phyloP scores from a whole-genome alignment of 2,888 invertebrate species.

The Carcina quercana region DNA sequence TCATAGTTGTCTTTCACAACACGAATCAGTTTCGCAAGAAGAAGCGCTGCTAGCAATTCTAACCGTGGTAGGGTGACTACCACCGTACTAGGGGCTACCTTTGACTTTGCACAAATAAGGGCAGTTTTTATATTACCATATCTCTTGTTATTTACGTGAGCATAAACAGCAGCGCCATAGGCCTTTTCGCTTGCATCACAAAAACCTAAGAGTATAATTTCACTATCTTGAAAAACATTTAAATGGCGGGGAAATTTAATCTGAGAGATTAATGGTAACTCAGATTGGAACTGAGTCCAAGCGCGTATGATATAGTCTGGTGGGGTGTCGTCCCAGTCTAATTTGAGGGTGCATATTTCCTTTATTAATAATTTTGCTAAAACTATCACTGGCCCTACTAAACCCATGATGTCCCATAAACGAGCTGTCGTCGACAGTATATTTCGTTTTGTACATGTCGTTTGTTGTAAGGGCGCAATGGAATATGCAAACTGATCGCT shows the following conservation, averaged over 20 bases:
- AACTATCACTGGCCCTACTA: slow-evolving; percentile 12
- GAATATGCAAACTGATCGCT: not conserved
- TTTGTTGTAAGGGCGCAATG: not conserved
- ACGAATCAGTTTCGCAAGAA: slow-evolving; percentile 7
- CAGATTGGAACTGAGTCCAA: not conserved
- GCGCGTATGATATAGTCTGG: not conserved
- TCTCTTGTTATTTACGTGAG: not conserved
- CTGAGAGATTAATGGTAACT: slow-evolving; percentile 1
- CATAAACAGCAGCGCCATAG: slow-evolving; percentile 4
- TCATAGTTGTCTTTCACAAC: not conserved
- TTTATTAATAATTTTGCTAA: slow-evolving; percentile 15
- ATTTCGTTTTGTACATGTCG: slow-evolving; percentile 10
- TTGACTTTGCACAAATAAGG: slow-evolving; percentile 11
- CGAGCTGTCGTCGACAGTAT: slow-evolving; percentile 13
- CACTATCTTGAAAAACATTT: slow-evolving; percentile 1
- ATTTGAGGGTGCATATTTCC: slow-evolving; percentile 1
- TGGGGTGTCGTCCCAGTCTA: slow-evolving; percentile 13
- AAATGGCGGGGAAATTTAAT: slow-evolving; percentile 11
- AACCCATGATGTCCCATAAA: slow-evolving; percentile 14
- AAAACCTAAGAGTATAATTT: slow-evolving; percentile 7
- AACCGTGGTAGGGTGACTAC: slow-evolving; percentile 3
- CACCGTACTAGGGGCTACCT: slow-evolving; percentile 10
- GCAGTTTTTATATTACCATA: not conserved
- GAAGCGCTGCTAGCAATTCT: slow-evolving; percentile 8
- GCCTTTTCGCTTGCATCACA: slow-evolving; percentile 11